These are phyloP conservation scores for Andrena trimmerana DNA, from an alignment of 2,888 invertebrate genomes.

Conservation along the genomic window DNA sequence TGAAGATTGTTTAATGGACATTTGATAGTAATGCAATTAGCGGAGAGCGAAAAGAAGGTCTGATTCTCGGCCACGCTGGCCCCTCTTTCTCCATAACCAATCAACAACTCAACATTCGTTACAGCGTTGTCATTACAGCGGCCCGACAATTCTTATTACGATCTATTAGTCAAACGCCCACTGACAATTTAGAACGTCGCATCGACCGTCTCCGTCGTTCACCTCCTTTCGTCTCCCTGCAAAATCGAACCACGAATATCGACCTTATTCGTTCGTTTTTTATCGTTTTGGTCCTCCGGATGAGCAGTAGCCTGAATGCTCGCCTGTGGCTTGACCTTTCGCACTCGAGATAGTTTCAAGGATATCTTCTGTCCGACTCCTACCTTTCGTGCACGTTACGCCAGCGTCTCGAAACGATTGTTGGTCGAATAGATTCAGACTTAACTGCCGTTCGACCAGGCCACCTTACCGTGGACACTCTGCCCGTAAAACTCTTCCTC, in stretches of 20 bases:
- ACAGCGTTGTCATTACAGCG: constrained; percentile 65
- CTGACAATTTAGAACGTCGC: constrained; percentile 75
- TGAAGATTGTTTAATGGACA: background rate
- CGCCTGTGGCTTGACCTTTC: constrained; percentile 54
- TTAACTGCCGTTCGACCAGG: background rate
- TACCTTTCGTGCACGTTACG: constrained; percentile 18
- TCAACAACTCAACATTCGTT: constrained; percentile 64
- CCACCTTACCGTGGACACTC: too few species aligned
- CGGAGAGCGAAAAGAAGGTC: background rate
- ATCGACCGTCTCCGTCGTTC: constrained; percentile 62
- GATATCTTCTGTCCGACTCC: constrained; percentile 48
- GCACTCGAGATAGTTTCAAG: constrained; percentile 56
- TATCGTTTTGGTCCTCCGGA: constrained; percentile 10
- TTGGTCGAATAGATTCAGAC: background rate
- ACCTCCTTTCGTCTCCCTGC: background rate
- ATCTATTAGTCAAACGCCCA: constrained; percentile 78
- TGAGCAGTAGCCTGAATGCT: constrained; percentile 34
- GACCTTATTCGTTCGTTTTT: background rate
- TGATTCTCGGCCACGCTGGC: constrained; percentile 16
- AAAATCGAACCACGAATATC: constrained; percentile 42
- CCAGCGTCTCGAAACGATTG: constrained; percentile 1
- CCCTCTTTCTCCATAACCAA: constrained; percentile 38
- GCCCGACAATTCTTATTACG: constrained; percentile 75
- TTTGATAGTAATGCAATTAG: constrained; percentile 21
- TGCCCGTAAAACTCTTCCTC: background rate